Evolutionary conservation across 2,113 vertebrate genomes (phyloP).

Genomic region (Formicarius rufipectus): DNA sequence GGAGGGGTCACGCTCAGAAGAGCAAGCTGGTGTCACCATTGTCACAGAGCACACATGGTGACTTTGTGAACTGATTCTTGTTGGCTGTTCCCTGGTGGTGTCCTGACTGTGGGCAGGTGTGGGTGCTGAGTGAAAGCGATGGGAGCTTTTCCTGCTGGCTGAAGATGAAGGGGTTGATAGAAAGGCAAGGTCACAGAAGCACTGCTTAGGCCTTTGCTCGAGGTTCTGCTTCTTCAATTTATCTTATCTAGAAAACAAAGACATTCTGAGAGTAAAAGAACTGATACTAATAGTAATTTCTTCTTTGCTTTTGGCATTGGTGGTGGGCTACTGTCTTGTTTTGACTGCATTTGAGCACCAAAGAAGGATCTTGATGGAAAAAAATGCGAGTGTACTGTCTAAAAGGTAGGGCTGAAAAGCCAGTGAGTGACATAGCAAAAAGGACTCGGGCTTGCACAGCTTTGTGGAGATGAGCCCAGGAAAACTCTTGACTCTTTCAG

Average conservation of each 20-base stretch:
- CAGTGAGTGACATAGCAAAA: not conserved
- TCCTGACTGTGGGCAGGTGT: not conserved
- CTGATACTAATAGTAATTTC: not conserved
- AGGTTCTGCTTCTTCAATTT: not conserved
- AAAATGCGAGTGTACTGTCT: not conserved
- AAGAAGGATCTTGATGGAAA: not conserved
- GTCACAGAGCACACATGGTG: not conserved
- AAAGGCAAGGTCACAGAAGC: not conserved
- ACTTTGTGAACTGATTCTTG: not conserved
- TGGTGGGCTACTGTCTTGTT: not conserved
- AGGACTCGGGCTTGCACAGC: not conserved
- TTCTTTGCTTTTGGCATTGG: not conserved
- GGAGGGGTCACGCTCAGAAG: not conserved
- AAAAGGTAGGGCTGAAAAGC: not conserved
- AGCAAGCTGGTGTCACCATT: not conserved
- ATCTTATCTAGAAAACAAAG: not conserved
- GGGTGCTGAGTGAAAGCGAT: not conserved
- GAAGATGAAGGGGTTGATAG: not conserved
- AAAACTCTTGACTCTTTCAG: not conserved
- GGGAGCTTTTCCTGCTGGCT: not conserved
- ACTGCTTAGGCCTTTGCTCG: not conserved
- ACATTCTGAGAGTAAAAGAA: not conserved
- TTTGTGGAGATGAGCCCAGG: not conserved
- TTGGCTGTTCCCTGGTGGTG: not conserved
- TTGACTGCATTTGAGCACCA: not conserved